A percentile compares a stretch with the other conserved stretches of the same genome.
These are phyloP conservation scores for Drosophila guanche DNA, from an alignment of 1,140 invertebrate species.

Conservation along the genomic window DNA sequence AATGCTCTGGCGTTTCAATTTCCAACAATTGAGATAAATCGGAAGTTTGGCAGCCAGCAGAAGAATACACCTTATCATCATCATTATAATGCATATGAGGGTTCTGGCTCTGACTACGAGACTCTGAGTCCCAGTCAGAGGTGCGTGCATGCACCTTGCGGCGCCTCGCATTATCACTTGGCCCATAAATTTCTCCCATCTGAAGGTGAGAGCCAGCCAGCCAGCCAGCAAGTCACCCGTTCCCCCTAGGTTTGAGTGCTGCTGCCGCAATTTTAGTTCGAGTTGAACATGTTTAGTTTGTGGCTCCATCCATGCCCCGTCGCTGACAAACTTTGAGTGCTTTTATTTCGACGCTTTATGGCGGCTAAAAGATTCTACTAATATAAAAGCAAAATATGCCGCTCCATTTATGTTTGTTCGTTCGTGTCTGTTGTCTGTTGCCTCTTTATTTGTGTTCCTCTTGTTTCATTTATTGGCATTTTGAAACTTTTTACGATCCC, in stretches of 20 bases:
- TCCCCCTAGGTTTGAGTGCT: slow-evolving; percentile 49
- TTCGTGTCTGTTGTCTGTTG: slow-evolving; percentile 6
- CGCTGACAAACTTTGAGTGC: slow-evolving; percentile 79
- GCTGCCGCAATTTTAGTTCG: slow-evolving; percentile 76
- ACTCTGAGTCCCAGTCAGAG: not conserved
- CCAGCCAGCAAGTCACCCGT: not conserved
- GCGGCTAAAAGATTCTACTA: slow-evolving; percentile 42
- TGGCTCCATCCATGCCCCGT: slow-evolving; percentile 30
- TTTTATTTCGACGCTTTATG: slow-evolving; percentile 78
- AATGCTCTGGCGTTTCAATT: slow-evolving; percentile 82
- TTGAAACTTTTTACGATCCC: slow-evolving; percentile 52
- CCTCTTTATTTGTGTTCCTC: slow-evolving; percentile 11
- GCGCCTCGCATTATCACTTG: slow-evolving; percentile 79
- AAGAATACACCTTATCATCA: slow-evolving; percentile 30
- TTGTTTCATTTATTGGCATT: slow-evolving; percentile 64
- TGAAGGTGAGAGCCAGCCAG: slow-evolving; percentile 5
- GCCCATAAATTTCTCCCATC: slow-evolving; percentile 74
- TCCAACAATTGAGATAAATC: slow-evolving; percentile 83
- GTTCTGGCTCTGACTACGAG: slow-evolving; percentile 1
- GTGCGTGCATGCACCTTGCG: slow-evolving; percentile 74
- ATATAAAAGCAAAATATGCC: slow-evolving; percentile 72
- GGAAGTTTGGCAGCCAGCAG: slow-evolving; percentile 65
- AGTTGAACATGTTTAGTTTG: slow-evolving; percentile 69
- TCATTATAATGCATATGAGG: slow-evolving; percentile 68
- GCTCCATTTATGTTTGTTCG: slow-evolving; percentile 61